Conservation (phyloP, 2,113 vertebrate species). For the Pogona vitticeps region DNA sequence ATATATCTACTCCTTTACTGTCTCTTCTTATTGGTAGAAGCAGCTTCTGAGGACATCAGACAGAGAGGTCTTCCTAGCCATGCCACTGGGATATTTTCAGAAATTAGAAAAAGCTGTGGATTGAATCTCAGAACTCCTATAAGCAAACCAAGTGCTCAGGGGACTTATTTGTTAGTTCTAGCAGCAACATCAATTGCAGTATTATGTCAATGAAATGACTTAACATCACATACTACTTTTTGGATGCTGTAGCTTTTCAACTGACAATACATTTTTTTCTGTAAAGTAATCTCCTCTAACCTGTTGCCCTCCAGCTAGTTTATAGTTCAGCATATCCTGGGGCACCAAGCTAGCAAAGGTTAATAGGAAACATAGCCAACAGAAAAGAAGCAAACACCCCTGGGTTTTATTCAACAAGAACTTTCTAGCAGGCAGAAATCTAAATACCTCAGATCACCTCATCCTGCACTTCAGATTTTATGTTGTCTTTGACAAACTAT, state of each 20-base stretch:
- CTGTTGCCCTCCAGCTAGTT: not conserved
- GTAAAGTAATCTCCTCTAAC: not conserved
- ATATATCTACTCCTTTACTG: too few relatives aligned
- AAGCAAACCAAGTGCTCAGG: not conserved
- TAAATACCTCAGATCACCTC: not conserved
- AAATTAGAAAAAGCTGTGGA: not conserved
- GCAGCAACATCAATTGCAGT: not conserved
- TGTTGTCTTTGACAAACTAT: conserved; percentile 15
- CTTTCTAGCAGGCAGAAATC: not conserved
- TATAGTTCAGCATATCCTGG: conserved; percentile 21
- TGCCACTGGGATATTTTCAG: not conserved
- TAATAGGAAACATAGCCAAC: conserved; percentile 1
- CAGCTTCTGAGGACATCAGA: not conserved
- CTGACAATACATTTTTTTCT: not conserved
- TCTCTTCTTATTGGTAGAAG: not conserved
- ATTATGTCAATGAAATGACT: not conserved
- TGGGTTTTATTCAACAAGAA: not conserved
- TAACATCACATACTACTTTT: not conserved
- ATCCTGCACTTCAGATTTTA: not conserved
- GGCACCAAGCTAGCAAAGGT: conserved; percentile 8
- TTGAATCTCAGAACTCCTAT: not conserved
- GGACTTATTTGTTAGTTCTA: not conserved
- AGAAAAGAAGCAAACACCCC: not conserved
- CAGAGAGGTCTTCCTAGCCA: not conserved
- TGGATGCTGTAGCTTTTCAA: not conserved